Base-by-base conservation (phyloP, 2,888 invertebrate genomes). In the Stenurella melanura region DNA sequence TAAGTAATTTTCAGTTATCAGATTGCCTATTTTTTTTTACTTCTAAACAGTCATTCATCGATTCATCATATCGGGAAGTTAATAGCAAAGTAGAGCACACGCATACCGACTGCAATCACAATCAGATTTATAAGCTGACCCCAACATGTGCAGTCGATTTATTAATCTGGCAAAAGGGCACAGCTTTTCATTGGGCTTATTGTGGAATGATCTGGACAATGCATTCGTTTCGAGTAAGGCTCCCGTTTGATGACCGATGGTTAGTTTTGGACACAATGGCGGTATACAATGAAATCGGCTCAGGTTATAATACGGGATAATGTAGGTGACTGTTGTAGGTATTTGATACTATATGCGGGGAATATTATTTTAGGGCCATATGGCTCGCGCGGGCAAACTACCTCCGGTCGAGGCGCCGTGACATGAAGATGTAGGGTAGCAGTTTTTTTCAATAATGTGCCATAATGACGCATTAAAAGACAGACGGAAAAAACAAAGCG, bases 141-240 rank as follows among this genome's bases (percentile, higher is more conserved):
- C 75, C 70, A 60, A 64, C 50, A 77, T 75, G 58, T 72, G 63
- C 78, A 78, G 81, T 83, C 80, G 80, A 82, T 84, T 82, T 82
- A 81, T 82, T 81, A 84, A 83, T 84, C 81, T 78, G 78, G 75
- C 58, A 19, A 50, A 50, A 58, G 78, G 81, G 78, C 80, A 76
- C 75, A 81, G 78, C 82, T 82, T 83, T 83, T 83, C 82, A 81
- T 81, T 77, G 74, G 63, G 63, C 75, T 79, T 18, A 67, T 67
- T 67, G 67, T 18, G 30, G 17, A 56, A 30, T 61, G 30, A 56
- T 67, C n/a, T 58, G 34, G 69, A 69, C 58, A 42, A 71, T 60
- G 11, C n/a, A 3, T 17, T 19, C 19, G 38, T 71, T 63, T 21
- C 26, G n/a, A 17, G 17, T 79, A 81, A 73, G 57, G 60, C 34